These are phyloP conservation scores for Sporophila hypoxantha DNA, from an alignment of 2,113 vertebrate genomes.

Conservation along the genomic window DNA sequence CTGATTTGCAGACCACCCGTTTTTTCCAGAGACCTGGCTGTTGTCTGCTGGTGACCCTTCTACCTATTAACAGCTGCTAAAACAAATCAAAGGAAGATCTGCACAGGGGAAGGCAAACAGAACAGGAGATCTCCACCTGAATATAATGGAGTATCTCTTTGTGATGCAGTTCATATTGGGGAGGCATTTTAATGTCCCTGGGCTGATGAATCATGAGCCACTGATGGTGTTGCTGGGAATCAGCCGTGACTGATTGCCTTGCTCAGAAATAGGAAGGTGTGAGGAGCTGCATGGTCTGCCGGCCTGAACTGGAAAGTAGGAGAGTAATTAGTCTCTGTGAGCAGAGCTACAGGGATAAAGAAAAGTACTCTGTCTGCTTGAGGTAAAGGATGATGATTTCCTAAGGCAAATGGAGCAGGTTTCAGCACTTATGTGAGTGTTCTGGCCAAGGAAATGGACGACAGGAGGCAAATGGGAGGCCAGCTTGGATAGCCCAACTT, in stretches of 20 bases:
- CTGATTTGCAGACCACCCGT: background rate
- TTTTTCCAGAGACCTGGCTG: background rate
- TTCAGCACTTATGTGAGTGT: background rate
- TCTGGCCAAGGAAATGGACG: background rate
- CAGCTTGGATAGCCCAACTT: background rate
- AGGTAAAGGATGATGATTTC: background rate
- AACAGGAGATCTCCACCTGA: background rate
- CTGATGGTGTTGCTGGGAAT: background rate
- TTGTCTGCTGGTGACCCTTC: background rate
- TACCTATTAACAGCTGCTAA: background rate
- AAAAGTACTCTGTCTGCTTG: background rate
- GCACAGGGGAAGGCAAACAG: background rate
- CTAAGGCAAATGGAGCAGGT: background rate
- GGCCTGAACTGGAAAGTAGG: background rate
- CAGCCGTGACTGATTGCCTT: constrained; percentile 4
- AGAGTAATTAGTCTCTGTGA: constrained; percentile 26
- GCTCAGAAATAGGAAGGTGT: constrained; percentile 15
- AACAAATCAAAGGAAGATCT: background rate
- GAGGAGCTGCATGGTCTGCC: background rate
- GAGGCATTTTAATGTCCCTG: constrained; percentile 10
- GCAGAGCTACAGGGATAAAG: background rate
- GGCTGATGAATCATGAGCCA: constrained; percentile 35
- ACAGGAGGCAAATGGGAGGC: background rate
- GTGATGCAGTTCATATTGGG: background rate
- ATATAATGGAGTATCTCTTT: background rate